Evolutionary conservation across 2,797 vertebrate genomes (phyloP).

Genomic region (Rousettus madagascariensis): DNA sequence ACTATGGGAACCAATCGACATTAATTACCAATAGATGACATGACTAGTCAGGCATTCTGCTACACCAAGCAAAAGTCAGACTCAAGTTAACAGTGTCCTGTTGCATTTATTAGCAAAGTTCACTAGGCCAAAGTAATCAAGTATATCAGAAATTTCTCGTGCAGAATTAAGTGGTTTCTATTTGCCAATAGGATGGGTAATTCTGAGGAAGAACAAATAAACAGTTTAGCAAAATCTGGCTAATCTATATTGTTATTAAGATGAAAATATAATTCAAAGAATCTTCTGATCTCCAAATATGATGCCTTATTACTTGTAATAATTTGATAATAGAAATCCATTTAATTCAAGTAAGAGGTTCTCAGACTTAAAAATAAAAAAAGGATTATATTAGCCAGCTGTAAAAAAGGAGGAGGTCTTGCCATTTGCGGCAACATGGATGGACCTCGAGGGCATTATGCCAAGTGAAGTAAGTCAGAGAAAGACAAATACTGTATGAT

Average conservation of each 20-base stretch:
- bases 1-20: conserved; percentile 46
- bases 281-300: neutral
- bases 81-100: neutral
- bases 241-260: neutral
- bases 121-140: conserved; percentile 39
- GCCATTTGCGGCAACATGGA: neutral
- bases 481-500: neutral
- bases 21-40: conserved; percentile 55
- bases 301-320: neutral
- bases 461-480: neutral
- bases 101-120: conserved; percentile 28
- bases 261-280: neutral
- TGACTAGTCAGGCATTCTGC: neutral
- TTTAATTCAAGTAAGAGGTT: neutral
- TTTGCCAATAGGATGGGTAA: neutral
- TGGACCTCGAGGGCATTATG: neutral
- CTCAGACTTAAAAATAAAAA: neutral
- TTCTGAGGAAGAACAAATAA: neutral
- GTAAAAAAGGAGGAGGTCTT: neutral
- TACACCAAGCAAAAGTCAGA: neutral
- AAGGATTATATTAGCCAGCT: neutral
- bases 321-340: neutral
- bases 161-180: neutral
- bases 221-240: neutral
- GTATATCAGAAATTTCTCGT: neutral